Percentiles rank a stretch among this genome's conserved stretches.
Conservation (phyloP, 2,113 vertebrate genomes). For the Numida meleagris region DNA sequence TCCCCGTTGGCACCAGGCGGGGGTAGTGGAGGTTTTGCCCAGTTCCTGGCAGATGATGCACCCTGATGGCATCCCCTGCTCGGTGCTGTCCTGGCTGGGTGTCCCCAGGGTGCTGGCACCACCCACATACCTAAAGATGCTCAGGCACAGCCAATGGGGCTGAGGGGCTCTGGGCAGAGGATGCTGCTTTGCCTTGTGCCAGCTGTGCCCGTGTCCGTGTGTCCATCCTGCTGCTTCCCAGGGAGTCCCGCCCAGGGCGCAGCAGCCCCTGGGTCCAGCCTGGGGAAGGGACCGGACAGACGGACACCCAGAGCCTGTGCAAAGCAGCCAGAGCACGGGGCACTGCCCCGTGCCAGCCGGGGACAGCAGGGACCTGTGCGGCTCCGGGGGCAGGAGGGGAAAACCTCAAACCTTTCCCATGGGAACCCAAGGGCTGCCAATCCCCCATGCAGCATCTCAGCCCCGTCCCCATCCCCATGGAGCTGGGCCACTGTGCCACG, state of each 20-base stretch:
- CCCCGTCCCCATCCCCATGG: not conserved
- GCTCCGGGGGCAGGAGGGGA: not conserved
- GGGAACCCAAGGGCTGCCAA: not conserved
- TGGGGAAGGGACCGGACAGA: not conserved
- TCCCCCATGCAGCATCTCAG: not conserved
- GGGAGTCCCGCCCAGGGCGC: slow-evolving; percentile 34
- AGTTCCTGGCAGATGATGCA: not conserved
- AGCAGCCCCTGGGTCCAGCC: slow-evolving; percentile 4
- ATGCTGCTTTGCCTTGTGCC: not conserved
- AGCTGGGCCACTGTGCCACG: not conserved
- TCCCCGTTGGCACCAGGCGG: not conserved
- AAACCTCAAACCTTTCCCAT: not conserved
- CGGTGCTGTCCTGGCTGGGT: not conserved
- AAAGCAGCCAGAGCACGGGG: not conserved
- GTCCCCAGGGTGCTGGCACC: not conserved
- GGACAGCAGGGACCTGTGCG: not conserved
- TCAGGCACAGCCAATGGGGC: not conserved
- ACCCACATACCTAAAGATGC: not conserved
- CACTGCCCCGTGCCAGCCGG: slow-evolving; percentile 6
- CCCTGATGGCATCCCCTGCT: not conserved
- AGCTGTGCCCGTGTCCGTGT: not conserved
- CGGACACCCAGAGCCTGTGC: accelerated
- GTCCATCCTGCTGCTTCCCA: slow-evolving; percentile 34
- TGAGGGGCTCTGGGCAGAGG: not conserved
- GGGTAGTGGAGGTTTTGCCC: not conserved